Evolutionary conservation across 1,140 invertebrate species (phyloP).

Genomic region (Yoshiicerus persimilis): DNA sequence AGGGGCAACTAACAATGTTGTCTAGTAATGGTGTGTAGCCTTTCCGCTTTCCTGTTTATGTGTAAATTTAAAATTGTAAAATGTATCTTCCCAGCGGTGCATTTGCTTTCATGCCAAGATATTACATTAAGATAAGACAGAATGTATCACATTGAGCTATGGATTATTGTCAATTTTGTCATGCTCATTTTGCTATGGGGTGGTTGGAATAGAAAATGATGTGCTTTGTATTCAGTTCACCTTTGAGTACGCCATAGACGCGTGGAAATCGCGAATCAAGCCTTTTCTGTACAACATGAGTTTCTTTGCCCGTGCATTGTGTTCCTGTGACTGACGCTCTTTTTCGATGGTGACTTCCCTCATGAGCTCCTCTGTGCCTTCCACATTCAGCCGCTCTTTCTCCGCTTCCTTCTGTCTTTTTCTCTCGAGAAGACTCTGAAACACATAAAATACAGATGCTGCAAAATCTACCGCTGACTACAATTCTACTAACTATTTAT

Average conservation of each 20-base stretch:
- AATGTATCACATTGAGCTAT: background rate
- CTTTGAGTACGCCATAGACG: conserved; percentile 37
- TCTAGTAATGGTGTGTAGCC: background rate
- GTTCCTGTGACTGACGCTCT: conserved; percentile 16
- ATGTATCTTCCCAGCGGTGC: too few species aligned
- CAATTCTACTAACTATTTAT: background rate
- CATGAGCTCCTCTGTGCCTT: conserved; percentile 17
- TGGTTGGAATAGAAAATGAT: background rate
- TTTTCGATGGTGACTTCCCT: background rate
- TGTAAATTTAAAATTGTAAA: background rate
- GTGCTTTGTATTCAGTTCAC: conserved; percentile 1
- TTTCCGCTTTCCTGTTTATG: background rate
- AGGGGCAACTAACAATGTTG: background rate
- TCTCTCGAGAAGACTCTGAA: conserved; percentile 37
- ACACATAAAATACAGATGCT: background rate
- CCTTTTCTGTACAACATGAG: conserved; percentile 45
- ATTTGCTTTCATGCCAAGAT: background rate
- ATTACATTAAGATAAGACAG: background rate
- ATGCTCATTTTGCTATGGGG: background rate
- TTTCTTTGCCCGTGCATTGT: conserved; percentile 24
- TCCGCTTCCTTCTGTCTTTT: conserved; percentile 37
- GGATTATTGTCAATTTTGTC: conserved; percentile 2
- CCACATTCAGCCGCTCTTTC: background rate
- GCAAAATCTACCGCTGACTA: background rate
- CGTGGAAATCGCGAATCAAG: conserved; percentile 44